A percentile compares a stretch with the other conserved stretches of the same genome.
These are phyloP conservation scores for Rhodophaea formosa DNA, from an alignment of 2,888 invertebrate genomes.

Conservation along the genomic window DNA sequence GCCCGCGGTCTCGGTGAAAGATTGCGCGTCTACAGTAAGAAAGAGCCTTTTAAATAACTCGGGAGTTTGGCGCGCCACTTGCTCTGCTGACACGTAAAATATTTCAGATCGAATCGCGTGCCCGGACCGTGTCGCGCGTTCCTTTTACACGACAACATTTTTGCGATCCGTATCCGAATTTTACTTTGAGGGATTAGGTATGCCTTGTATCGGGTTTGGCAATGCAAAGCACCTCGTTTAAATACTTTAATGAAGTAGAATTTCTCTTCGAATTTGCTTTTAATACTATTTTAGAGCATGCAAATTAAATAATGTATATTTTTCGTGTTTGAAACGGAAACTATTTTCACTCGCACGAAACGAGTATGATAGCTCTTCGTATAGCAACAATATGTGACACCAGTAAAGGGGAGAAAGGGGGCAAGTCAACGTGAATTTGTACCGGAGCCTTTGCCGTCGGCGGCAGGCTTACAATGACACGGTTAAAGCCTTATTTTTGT, in stretches of 20 bases:
- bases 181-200: conserved; percentile 15
- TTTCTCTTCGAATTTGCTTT: not conserved
- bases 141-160: conserved; percentile 22
- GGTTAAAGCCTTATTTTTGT: conserved; percentile 80
- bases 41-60: conserved; percentile 59
- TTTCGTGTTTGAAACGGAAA: not conserved
- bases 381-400: conserved; percentile 47
- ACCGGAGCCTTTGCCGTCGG: conserved; percentile 78
- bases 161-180: conserved; percentile 24
- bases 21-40: conserved; percentile 59
- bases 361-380: conserved; percentile 23
- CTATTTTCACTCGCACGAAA: conserved; percentile 4
- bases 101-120: conserved; percentile 41
- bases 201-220: conserved; percentile 6
- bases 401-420: conserved; percentile 51
- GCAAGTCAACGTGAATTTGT: conserved; percentile 76
- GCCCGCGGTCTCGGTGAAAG: conserved; percentile 57
- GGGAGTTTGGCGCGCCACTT: conserved; percentile 44
- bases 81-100: conserved; percentile 40
- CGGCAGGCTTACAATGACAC: conserved; percentile 79
- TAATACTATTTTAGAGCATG: not conserved
- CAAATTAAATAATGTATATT: not conserved
- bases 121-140: conserved; percentile 24
- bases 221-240: conserved; percentile 1
- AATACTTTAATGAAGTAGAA: conserved; percentile 14